phyloP scores from a whole-genome alignment of 1,140 invertebrate species.

The Brachionus sp. region DNA sequence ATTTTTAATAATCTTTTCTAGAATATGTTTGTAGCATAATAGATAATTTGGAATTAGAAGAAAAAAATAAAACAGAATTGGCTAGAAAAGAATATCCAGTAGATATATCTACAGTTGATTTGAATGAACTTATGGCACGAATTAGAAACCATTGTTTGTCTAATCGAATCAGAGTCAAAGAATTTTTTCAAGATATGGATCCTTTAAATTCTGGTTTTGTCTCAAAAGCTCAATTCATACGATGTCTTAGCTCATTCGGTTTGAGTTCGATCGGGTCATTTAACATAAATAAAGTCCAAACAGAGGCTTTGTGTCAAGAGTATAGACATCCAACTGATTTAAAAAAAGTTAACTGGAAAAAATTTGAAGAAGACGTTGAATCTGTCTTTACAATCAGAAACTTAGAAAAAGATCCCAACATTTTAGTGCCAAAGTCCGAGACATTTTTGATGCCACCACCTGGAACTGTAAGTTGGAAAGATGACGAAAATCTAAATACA shows the following conservation, averaged over 20 bases:
- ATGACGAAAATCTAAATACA: conserved; percentile 50
- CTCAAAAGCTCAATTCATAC: conserved; percentile 55
- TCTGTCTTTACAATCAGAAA: conserved; percentile 57
- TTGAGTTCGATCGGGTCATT: conserved; percentile 56
- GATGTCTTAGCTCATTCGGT: conserved; percentile 54
- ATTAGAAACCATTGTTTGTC: conserved; percentile 56
- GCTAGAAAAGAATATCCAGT: conserved; percentile 48
- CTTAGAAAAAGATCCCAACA: conserved; percentile 54
- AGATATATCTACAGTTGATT: conserved; percentile 50
- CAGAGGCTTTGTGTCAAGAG: conserved; percentile 50
- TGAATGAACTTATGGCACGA: conserved; percentile 56
- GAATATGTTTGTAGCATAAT: conserved; percentile 57
- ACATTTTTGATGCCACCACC: conserved; percentile 57
- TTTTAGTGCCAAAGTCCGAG: conserved; percentile 53
- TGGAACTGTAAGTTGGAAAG: conserved; percentile 55
- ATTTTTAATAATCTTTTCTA: conserved; percentile 46
- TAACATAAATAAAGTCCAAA: conserved; percentile 55
- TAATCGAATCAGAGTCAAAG: conserved; percentile 52
- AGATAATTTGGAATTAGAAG: conserved; percentile 47
- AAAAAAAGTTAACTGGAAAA: conserved; percentile 55
- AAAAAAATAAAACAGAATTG: conserved; percentile 49
- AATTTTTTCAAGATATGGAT: conserved; percentile 46
- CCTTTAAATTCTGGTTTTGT: conserved; percentile 49
- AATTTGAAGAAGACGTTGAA: conserved; percentile 57
- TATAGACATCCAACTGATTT: conserved; percentile 53